Conservation (phyloP, 1,140 invertebrate genomes). For the Dysdera silvatica region DNA sequence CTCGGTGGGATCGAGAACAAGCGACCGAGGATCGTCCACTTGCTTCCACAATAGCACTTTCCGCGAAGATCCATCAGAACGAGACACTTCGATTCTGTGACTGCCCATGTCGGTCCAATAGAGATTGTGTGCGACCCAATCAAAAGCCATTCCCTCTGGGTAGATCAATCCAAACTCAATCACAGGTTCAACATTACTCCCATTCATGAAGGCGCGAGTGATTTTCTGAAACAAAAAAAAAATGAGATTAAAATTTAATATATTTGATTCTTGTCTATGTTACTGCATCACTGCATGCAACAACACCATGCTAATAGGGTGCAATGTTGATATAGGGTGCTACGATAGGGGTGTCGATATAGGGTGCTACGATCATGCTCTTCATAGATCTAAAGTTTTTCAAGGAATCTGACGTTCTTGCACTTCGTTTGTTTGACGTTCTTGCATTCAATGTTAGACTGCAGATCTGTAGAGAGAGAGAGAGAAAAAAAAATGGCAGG, state of each 20-base stretch:
- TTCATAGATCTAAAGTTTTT: no score
- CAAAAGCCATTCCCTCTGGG: slow-evolving; percentile 90
- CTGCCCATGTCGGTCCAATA: slow-evolving; percentile 93
- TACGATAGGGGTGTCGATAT: no score
- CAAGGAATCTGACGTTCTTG: no score
- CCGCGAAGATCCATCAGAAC: slow-evolving; percentile 72
- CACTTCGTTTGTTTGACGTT: no score
- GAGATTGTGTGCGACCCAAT: slow-evolving; percentile 89
- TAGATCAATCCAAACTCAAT: slow-evolving; percentile 80
- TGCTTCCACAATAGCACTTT: slow-evolving; percentile 74
- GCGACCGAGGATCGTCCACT: slow-evolving; percentile 72
- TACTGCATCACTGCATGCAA: slow-evolving; percentile 42
- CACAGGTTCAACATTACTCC: slow-evolving; percentile 57
- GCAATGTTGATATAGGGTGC: no score
- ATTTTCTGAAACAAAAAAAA: slow-evolving; percentile 53
- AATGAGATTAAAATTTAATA: not conserved
- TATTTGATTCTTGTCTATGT: not conserved
- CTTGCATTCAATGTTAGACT: no score
- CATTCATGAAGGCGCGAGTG: slow-evolving; percentile 72
- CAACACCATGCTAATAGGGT: slow-evolving; percentile 39
- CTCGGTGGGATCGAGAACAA: slow-evolving; percentile 73
- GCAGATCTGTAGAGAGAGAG: no score
- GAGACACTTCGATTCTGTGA: slow-evolving; percentile 85
- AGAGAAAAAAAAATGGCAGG: no score
- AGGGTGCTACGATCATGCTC: no score